Conservation (phyloP, 2,113 vertebrate species). For the Oreotrochilus melanogaster region DNA sequence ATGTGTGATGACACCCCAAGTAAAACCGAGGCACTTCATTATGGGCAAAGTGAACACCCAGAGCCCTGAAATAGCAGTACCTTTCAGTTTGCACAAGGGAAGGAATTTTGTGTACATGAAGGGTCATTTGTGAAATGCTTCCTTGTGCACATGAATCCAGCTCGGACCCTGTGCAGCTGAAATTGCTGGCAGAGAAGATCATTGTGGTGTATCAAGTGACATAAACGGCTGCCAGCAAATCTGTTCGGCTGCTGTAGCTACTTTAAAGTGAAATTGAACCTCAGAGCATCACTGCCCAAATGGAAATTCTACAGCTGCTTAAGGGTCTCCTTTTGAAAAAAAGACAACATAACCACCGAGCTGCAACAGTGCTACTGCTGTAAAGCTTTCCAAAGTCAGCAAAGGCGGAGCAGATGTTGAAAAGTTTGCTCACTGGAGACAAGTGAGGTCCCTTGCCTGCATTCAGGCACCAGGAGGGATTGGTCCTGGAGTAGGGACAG, state of each 20-base stretch:
- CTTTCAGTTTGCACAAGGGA: background rate
- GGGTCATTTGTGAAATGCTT: background rate
- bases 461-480: background rate
- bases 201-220: background rate
- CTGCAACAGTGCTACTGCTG: background rate
- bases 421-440: background rate
- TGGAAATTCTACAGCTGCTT: background rate
- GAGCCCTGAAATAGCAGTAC: background rate
- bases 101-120: background rate
- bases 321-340: background rate
- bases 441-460: background rate
- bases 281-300: background rate
- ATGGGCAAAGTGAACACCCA: background rate
- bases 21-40: background rate
- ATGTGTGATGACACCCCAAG: background rate
- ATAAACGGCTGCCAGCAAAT: background rate
- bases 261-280: background rate
- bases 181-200: background rate
- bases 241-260: background rate
- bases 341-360: background rate
- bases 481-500: background rate
- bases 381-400: background rate
- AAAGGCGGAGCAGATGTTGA: background rate
- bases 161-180: rapidly evolving
- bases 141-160: background rate